phyloP scores from a whole-genome alignment of 2,113 vertebrate species.

The Eonycteris spelaea region DNA sequence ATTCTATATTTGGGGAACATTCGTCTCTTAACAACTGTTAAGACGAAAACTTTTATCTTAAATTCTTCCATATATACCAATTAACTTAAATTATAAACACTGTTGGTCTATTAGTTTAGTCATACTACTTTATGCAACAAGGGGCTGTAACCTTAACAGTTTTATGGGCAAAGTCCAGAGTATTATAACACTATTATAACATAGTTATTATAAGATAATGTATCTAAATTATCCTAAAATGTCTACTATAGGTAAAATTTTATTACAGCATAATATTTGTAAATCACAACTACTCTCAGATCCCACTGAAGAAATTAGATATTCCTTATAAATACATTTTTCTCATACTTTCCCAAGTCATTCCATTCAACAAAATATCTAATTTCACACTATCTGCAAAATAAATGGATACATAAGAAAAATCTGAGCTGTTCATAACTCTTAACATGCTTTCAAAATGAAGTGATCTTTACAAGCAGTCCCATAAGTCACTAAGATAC shows the following conservation, averaged over 20 bases:
- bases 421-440: neutral
- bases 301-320: neutral
- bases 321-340: constrained; percentile 8
- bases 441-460: constrained; percentile 7
- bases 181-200: neutral
- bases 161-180: neutral
- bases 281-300: neutral
- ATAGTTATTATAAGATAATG: neutral
- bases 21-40: neutral
- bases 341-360: neutral
- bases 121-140: neutral
- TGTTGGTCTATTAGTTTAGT: neutral
- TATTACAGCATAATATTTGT: neutral
- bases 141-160: neutral
- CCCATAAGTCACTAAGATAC: neutral
- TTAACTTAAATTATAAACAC: neutral
- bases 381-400: neutral
- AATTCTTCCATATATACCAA: neutral
- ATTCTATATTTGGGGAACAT: neutral
- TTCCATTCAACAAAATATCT: neutral
- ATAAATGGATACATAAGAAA: neutral
- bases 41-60: neutral
- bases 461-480: neutral
- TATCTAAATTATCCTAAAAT: neutral
- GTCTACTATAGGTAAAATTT: neutral